Base-by-base conservation (phyloP, 2,113 vertebrate genomes). In the Stegostoma tigrinum region DNA sequence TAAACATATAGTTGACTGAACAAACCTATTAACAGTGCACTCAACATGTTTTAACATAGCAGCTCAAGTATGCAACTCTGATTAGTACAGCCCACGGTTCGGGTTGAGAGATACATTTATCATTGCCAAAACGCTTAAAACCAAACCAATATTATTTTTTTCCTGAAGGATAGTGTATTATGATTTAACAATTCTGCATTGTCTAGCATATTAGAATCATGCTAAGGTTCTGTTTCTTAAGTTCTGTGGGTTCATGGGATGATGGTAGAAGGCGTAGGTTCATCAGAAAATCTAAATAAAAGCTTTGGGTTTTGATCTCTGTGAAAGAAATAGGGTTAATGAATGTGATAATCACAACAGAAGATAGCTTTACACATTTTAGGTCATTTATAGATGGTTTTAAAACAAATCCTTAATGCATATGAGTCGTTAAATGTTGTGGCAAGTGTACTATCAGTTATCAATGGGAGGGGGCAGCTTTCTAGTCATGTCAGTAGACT, bases 1-100 rank as follows among this genome's bases (percentile, higher is more conserved):
- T 19, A 93, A 67, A 93, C 66, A 34, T 38, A n/a, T 21, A 38
- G 55, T 14, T 66, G 42, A 70, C 68, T 95, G 67, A 72, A 95
- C 67, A 70, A 95, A 52, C 94, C 94, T 95, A 95, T 95, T 52
- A 95, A 72, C 94, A 48, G 68, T 95, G 52, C 38, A 48, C 94
- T 94, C 66, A 95, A 68, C 94, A 95, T 72, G 68, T 75, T 75
- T 95, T 95, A 95, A 72, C 94, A 72, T 48, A 34, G 38, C 12
- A 48, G 42, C 68, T 30, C 42, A 95, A 52, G 68, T 75, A 72
- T 75, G 38, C 68, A 72, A 72, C 94, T 72, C 67, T 95, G 94
- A 72, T 72, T 52, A 95, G 23, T 68, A 34, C 94, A 95, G 94
- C 94, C 55, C 30, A 95, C 42, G 68, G 42, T 72, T 52, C 52